Percentiles rank a stretch among this genome's conserved stretches.
These are phyloP conservation scores for Sapayoa aenigma DNA, from an alignment of 2,113 vertebrate species.

Conservation along the genomic window DNA sequence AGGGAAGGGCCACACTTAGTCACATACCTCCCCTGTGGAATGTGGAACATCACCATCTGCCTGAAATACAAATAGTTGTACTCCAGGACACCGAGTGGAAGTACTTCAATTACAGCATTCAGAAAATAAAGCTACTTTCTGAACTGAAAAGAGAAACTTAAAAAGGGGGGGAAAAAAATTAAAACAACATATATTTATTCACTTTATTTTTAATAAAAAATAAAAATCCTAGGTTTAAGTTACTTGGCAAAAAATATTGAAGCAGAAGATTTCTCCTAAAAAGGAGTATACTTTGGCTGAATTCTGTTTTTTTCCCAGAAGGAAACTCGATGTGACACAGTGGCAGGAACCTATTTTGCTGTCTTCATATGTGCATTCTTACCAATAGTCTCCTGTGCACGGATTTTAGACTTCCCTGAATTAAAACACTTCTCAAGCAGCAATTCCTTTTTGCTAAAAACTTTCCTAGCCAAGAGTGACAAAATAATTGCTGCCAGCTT, in stretches of 20 bases:
- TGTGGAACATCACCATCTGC: background rate
- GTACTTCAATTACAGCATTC: background rate
- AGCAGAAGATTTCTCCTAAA: background rate
- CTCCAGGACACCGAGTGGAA: background rate
- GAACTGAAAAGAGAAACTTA: background rate
- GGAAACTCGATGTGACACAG: background rate
- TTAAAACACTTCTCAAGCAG: background rate
- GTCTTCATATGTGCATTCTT: background rate
- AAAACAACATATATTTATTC: background rate
- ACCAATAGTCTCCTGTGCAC: background rate
- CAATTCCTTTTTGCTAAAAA: background rate
- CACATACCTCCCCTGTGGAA: background rate
- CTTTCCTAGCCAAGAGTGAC: background rate
- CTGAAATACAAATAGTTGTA: background rate
- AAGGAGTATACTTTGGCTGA: background rate
- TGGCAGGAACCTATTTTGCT: background rate
- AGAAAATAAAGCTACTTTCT: background rate
- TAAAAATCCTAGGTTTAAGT: background rate
- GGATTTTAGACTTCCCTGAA: background rate
- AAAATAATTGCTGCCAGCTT: background rate
- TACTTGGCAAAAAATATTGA: background rate
- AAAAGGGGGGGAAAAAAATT: background rate
- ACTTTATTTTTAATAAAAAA: background rate
- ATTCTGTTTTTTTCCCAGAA: background rate
- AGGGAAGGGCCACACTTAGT: background rate